Evolutionary conservation across 2,888 invertebrate genomes (phyloP).

Genomic region (Apodemia mormo): DNA sequence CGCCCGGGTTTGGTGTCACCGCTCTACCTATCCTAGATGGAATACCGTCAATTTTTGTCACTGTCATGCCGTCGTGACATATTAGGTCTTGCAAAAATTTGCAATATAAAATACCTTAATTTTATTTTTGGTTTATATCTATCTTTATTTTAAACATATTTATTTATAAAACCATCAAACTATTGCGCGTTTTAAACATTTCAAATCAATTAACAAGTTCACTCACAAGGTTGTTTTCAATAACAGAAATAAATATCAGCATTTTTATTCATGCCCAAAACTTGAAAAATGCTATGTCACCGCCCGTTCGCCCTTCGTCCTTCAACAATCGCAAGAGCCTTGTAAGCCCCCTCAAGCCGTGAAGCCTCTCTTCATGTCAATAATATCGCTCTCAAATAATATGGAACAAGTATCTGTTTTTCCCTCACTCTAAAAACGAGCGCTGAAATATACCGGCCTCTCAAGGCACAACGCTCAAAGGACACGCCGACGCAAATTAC

Average conservation of each 20-base stretch:
- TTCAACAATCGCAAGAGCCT: slow-evolving; percentile 31
- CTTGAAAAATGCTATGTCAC: slow-evolving; percentile 41
- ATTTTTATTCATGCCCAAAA: slow-evolving; percentile 29
- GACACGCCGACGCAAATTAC: not conserved
- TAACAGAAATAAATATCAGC: slow-evolving; percentile 7
- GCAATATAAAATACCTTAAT: too few relatives aligned
- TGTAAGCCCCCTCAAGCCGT: slow-evolving; percentile 37
- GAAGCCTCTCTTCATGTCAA: slow-evolving; percentile 42
- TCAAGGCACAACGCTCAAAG: not conserved
- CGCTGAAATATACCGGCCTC: not conserved
- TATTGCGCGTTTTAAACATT: too few relatives aligned
- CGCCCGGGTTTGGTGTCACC: too few relatives aligned
- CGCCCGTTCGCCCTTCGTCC: slow-evolving; percentile 36
- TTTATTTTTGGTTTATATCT: too few relatives aligned
- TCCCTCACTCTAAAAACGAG: slow-evolving; percentile 25
- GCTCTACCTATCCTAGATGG: too few relatives aligned
- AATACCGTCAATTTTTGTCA: too few relatives aligned
- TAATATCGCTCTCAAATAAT: slow-evolving; percentile 41
- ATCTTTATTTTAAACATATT: too few relatives aligned
- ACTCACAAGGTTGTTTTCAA: slow-evolving; percentile 6
- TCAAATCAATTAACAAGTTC: not conserved
- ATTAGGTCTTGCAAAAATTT: too few relatives aligned
- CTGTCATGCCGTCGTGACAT: too few relatives aligned
- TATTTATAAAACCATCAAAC: too few relatives aligned
- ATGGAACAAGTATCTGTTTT: slow-evolving; percentile 36